A percentile compares a stretch with the other conserved stretches of the same genome.
phyloP scores from a whole-genome alignment of 2,888 invertebrate genomes.

The Tortricodes alternella region DNA sequence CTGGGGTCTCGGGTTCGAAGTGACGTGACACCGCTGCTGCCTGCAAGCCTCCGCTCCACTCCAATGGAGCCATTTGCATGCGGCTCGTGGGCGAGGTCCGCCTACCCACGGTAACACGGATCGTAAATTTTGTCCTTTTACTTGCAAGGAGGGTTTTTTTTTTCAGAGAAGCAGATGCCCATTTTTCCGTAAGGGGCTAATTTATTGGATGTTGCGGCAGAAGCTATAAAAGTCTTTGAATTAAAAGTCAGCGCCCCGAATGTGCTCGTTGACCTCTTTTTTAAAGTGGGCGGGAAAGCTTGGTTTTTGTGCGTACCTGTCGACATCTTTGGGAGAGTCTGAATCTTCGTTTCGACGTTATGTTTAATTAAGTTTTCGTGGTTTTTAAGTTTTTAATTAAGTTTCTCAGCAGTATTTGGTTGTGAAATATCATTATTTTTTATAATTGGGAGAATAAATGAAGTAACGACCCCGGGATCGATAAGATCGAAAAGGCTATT shows the following conservation, averaged over 20 bases:
- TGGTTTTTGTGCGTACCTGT: constrained; percentile 37
- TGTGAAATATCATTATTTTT: constrained; percentile 53
- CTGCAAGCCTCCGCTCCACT: constrained; percentile 56
- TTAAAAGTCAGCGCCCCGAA: constrained; percentile 63
- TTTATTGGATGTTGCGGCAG: constrained; percentile 73
- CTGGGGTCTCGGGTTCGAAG: constrained; percentile 4
- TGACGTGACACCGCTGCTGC: constrained; percentile 44
- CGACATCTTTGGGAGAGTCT: constrained; percentile 26
- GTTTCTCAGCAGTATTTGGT: not conserved
- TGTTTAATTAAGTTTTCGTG: constrained; percentile 27
- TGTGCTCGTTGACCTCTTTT: constrained; percentile 62
- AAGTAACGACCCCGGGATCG: constrained; percentile 66
- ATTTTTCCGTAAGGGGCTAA: constrained; percentile 76
- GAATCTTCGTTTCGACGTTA: constrained; percentile 28
- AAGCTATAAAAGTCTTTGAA: constrained; percentile 68
- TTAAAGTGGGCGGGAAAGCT: constrained; percentile 39
- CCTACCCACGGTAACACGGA: constrained; percentile 76
- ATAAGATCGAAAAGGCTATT: constrained; percentile 73
- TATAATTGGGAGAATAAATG: constrained; percentile 70
- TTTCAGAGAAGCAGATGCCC: constrained; percentile 74
- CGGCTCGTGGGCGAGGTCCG: constrained; percentile 72
- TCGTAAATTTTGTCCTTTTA: constrained; percentile 81
- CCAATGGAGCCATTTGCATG: constrained; percentile 79
- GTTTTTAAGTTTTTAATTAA: constrained; percentile 19
- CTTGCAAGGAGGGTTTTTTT: constrained; percentile 69